phyloP scores from a whole-genome alignment of 53 echinoderm and acorn worm genomes.

The Mesocentrotus franciscanus region DNA sequence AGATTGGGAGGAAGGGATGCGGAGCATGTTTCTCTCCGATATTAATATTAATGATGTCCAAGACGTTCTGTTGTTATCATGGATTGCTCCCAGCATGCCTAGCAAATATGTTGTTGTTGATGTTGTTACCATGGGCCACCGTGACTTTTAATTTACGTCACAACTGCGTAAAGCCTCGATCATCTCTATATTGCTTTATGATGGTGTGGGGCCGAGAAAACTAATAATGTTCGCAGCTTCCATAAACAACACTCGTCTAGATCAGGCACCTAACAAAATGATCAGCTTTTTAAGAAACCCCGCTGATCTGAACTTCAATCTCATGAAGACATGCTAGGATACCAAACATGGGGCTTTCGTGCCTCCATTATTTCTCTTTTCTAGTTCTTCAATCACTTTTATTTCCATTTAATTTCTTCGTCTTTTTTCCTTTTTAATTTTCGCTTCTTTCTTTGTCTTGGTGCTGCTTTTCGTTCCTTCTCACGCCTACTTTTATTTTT shows the following conservation, averaged over 20 bases:
- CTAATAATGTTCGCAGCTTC: constrained; percentile 37
- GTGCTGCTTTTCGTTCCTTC: not conserved
- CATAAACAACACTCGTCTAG: constrained; percentile 16
- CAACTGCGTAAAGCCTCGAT: not conserved
- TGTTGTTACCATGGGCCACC: not conserved
- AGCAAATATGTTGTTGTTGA: not conserved
- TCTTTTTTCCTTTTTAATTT: not conserved
- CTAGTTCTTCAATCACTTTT: not conserved
- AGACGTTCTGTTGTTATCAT: not conserved
- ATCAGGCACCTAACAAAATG: not conserved
- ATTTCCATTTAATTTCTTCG: not conserved
- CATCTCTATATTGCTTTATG: not conserved
- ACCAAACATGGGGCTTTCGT: not conserved
- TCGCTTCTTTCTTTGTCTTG: not conserved
- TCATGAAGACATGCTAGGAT: not conserved
- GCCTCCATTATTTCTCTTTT: not conserved
- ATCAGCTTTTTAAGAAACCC: not conserved
- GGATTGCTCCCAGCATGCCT: not conserved
- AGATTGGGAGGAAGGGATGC: not conserved
- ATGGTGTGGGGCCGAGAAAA: not conserved
- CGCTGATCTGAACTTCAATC: not conserved
- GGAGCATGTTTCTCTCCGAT: not conserved
- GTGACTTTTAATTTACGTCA: constrained; percentile 9
- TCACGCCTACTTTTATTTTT: not conserved
- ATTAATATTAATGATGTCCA: not conserved